Conservation (phyloP, 2,113 vertebrate species). For the Gavialis gangeticus region DNA sequence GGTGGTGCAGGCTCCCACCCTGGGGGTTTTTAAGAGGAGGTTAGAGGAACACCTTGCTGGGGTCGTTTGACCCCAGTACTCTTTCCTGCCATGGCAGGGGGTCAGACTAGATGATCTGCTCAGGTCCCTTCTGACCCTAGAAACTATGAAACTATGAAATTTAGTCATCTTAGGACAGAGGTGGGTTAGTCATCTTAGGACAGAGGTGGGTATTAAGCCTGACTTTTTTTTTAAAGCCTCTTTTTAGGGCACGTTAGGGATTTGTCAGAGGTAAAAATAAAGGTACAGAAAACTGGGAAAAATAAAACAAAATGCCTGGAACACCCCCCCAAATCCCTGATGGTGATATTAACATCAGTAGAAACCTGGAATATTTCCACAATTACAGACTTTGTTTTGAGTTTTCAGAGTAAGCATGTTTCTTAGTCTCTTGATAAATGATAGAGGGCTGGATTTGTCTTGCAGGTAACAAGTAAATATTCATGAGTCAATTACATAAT, state of each 20-base stretch:
- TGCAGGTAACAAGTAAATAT: conserved; percentile 42
- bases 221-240: fast-evolving
- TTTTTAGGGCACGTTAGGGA: background rate
- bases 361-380: background rate
- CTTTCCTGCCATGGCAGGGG: too few relatives aligned
- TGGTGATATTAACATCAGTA: fast-evolving
- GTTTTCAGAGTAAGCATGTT: background rate
- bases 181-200: background rate
- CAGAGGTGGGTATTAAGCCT: background rate
- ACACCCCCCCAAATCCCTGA: background rate
- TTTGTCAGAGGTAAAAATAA: background rate
- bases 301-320: background rate
- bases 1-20: too few relatives aligned
- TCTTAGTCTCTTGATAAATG: conserved; percentile 36
- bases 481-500: background rate
- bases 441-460: background rate
- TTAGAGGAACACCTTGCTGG: too few relatives aligned
- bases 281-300: background rate
- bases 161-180: too few relatives aligned
- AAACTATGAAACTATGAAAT: too few relatives aligned
- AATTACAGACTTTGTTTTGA: background rate
- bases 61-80: too few relatives aligned
- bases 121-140: too few relatives aligned
- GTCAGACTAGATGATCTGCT: too few relatives aligned
- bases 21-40: too few relatives aligned